Conservation (phyloP, 2,888 invertebrate genomes). For the Agrypnus murinus region DNA sequence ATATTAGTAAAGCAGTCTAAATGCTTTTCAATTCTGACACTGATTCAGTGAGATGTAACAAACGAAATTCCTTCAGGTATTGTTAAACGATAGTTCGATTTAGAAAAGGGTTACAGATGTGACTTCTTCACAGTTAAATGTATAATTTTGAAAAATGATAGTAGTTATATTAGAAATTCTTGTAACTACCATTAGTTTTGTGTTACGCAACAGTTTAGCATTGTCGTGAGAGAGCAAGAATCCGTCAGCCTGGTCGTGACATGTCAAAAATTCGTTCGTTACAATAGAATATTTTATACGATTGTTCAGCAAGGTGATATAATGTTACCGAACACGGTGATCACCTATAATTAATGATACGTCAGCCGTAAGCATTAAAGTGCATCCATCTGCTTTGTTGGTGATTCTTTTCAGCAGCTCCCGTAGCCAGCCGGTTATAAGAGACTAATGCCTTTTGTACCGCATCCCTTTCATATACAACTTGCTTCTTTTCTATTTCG, state of each 20-base stretch:
- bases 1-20: too few species aligned
- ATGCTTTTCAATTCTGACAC: too few species aligned
- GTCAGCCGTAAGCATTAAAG: conserved; percentile 69
- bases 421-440: conserved; percentile 61
- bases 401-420: conserved; percentile 64
- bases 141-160: conserved; percentile 43
- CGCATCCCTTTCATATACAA: conserved; percentile 64
- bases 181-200: conserved; percentile 33
- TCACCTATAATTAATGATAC: conserved; percentile 70
- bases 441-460: conserved; percentile 66
- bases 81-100: background rate
- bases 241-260: conserved; percentile 53
- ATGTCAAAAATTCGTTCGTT: conserved; percentile 55
- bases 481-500: conserved; percentile 64
- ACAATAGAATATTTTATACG: conserved; percentile 65
- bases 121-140: conserved; percentile 25
- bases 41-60: too few species aligned
- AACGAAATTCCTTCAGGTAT: too few species aligned
- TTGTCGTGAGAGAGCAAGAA: conserved; percentile 47
- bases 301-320: conserved; percentile 65
- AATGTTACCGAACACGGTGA: conserved; percentile 66
- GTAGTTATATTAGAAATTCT: conserved; percentile 35
- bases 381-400: conserved; percentile 68
- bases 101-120: background rate
- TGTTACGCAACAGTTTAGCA: conserved; percentile 37